A percentile compares a stretch with the other conserved stretches of the same genome.
Evolutionary conservation across 1,140 invertebrate genomes (phyloP).

Genomic region (Brachionus rotundiformis): DNA sequence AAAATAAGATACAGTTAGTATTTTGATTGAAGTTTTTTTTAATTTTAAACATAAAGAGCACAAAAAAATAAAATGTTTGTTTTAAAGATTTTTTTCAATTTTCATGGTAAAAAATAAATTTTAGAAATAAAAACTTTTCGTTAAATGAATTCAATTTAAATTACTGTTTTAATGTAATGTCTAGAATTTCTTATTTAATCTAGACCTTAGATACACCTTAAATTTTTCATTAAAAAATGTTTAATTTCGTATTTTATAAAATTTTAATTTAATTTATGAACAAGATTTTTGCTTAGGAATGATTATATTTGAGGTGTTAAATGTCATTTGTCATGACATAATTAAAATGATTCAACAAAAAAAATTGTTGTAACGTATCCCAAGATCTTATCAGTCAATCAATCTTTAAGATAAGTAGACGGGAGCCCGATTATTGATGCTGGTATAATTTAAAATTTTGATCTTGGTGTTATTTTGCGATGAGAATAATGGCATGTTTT

Average conservation of each 20-base stretch:
- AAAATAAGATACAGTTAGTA: too few species aligned
- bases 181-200: background rate
- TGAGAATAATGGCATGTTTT: constrained; percentile 5
- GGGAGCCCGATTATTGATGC: background rate
- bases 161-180: background rate
- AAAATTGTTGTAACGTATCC: background rate
- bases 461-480: too few species aligned
- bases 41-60: too few species aligned
- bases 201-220: background rate
- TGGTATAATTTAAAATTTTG: background rate
- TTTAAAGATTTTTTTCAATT: background rate
- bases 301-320: background rate
- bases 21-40: too few species aligned
- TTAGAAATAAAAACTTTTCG: background rate
- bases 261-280: too few species aligned
- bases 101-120: background rate
- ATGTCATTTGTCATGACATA: background rate
- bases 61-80: too few species aligned
- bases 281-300: background rate
- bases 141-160: background rate
- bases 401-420: background rate
- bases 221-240: background rate
- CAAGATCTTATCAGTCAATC: background rate
- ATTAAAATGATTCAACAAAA: background rate
- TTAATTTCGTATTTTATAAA: too few species aligned